Evolutionary conservation across 1,140 invertebrate species (phyloP).

Genomic region (Drosophila yakuba): DNA sequence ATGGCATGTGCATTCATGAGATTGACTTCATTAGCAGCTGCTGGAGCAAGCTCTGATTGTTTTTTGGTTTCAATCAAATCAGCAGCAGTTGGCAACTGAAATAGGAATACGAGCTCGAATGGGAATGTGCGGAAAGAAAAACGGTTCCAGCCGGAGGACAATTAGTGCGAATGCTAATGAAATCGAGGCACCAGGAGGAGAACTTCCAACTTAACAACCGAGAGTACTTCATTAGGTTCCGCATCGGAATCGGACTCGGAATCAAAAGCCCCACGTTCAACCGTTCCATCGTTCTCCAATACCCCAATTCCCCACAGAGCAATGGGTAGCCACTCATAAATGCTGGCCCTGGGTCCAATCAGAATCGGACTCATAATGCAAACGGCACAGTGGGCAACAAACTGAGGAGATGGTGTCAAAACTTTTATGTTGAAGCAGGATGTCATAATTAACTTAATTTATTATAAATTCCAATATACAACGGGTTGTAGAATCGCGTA

Average conservation of each 20-base stretch:
- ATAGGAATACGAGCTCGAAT: slow-evolving; percentile 5
- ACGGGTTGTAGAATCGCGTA: too few species aligned
- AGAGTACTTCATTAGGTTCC: slow-evolving; percentile 61
- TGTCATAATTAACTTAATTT: too few species aligned
- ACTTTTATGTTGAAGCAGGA: too few species aligned
- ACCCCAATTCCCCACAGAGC: not conserved
- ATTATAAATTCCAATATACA: too few species aligned
- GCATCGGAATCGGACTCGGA: slow-evolving; percentile 15
- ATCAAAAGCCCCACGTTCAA: not conserved
- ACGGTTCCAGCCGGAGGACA: slow-evolving; percentile 46
- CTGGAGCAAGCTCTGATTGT: slow-evolving; percentile 61
- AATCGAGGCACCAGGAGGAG: slow-evolving; percentile 32
- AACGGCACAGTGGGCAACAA: slow-evolving; percentile 13
- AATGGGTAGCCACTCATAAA: slow-evolving; percentile 41
- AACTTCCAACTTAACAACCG: slow-evolving; percentile 1
- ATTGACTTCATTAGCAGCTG: slow-evolving; percentile 75
- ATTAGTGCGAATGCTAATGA: slow-evolving; percentile 75
- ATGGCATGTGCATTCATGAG: slow-evolving; percentile 74
- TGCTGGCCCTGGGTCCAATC: slow-evolving; percentile 30
- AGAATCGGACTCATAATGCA: slow-evolving; percentile 39
- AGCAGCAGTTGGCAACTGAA: slow-evolving; percentile 27
- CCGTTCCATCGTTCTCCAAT: not conserved
- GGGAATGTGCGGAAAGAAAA: slow-evolving; percentile 30
- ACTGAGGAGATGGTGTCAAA: not conserved
- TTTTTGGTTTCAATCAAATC: slow-evolving; percentile 73